A percentile compares a stretch with the other conserved stretches of the same genome.
phyloP scores from a whole-genome alignment of 2,797 vertebrate genomes.

The Emys orbicularis region DNA sequence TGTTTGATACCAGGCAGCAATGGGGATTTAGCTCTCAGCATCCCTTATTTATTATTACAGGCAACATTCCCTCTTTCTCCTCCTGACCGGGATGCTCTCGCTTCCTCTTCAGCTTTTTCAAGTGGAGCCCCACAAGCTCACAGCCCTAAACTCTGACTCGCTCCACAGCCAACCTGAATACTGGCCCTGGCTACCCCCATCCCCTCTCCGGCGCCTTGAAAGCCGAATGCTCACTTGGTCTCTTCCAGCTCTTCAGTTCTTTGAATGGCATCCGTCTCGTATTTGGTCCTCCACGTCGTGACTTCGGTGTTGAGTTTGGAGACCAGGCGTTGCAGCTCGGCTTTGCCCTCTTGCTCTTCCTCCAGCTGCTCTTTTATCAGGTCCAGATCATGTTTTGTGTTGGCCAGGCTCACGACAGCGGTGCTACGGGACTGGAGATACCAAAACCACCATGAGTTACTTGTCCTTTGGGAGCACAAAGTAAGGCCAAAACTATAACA shows the following conservation, averaged over 20 bases:
- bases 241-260: conserved; percentile 74
- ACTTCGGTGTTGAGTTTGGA: conserved; percentile 83
- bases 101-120: conserved; percentile 9
- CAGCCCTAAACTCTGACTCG: conserved; percentile 7
- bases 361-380: conserved; percentile 81
- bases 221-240: conserved; percentile 69
- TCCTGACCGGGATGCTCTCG: conserved; percentile 3
- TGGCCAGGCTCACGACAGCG: conserved; percentile 73
- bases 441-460: accelerated
- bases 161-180: conserved; percentile 23
- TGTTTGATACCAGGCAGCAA: not conserved
- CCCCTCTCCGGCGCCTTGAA: not conserved
- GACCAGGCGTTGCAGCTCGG: conserved; percentile 78
- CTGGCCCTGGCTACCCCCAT: not conserved
- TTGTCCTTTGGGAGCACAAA: not conserved
- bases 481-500: not conserved
- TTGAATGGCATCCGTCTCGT: conserved; percentile 79
- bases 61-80: conserved; percentile 1
- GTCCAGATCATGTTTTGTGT: conserved; percentile 78
- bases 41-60: not conserved
- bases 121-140: conserved; percentile 4
- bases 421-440: conserved; percentile 57
- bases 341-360: conserved; percentile 81
- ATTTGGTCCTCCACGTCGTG: conserved; percentile 82
- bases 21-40: not conserved